Evolutionary conservation across 2,888 invertebrate genomes (phyloP).

Genomic region (Labia minor): DNA sequence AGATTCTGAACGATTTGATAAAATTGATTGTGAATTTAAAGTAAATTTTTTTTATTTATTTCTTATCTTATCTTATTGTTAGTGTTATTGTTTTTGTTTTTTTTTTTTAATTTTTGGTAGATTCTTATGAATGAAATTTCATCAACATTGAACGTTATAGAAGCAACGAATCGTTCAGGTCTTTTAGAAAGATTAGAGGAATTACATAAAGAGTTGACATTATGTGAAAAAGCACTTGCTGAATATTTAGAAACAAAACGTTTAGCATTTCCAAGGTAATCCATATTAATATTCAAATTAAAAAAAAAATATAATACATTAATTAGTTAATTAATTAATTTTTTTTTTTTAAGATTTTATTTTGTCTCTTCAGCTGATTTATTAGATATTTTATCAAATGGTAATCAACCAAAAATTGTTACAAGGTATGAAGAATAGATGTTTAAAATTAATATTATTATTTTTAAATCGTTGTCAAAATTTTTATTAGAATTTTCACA

Average conservation of each 20-base stretch:
- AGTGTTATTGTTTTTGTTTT: not conserved
- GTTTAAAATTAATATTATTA: not conserved
- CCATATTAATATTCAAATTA: not conserved
- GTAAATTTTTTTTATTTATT: conserved; percentile 34
- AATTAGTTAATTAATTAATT: not conserved
- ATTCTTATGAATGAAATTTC: conserved; percentile 64
- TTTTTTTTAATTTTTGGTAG: conserved; percentile 35
- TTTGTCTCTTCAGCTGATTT: conserved; percentile 94
- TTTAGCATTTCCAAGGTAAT: conserved; percentile 70
- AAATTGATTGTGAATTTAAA: conserved; percentile 83
- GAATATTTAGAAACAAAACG: conserved; percentile 95
- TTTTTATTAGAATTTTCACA: not conserved
- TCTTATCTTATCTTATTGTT: not conserved
- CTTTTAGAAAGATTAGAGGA: conserved; percentile 67
- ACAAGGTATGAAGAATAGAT: conserved; percentile 36
- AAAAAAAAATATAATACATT: not conserved
- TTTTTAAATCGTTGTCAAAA: not conserved
- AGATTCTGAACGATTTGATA: conserved; percentile 85
- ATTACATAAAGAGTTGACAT: conserved; percentile 71
- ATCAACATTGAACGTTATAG: conserved; percentile 76
- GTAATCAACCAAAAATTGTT: conserved; percentile 81
- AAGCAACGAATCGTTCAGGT: conserved; percentile 78
- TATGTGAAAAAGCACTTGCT: conserved; percentile 93
- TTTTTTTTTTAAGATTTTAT: conserved; percentile 57
- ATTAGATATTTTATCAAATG: conserved; percentile 87